A percentile compares a stretch with the other conserved stretches of the same genome.
Evolutionary conservation across 2,888 invertebrate genomes (phyloP).

Genomic region (Dermolepida albohirtum): DNA sequence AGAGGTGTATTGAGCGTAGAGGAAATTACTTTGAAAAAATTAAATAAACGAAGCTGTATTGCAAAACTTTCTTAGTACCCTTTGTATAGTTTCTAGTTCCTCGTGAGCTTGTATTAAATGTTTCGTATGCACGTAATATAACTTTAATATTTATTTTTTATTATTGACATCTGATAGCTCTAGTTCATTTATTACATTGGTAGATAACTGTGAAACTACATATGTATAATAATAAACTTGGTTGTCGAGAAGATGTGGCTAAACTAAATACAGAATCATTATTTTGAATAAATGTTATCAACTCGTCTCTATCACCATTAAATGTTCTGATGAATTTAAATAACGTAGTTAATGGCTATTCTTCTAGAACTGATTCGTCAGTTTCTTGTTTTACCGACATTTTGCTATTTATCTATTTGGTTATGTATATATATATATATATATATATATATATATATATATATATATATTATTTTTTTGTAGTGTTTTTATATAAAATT

Average conservation of each 20-base stretch:
- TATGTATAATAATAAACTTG: conserved; percentile 28
- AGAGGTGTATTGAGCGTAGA: too few species aligned
- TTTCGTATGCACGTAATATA: conserved; percentile 39
- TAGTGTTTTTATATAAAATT: too few species aligned
- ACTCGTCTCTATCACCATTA: conserved; percentile 3
- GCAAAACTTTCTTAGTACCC: too few species aligned
- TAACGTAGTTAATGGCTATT: conserved; percentile 7
- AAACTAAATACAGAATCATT: conserved; percentile 14
- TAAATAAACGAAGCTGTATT: too few species aligned
- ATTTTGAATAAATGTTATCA: conserved; percentile 9
- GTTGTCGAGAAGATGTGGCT: conserved; percentile 11
- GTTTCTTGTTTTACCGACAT: too few species aligned
- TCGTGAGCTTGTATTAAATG: too few species aligned
- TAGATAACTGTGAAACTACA: conserved; percentile 17
- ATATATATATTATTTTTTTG: too few species aligned
- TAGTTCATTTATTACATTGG: conserved; percentile 30
- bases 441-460: too few species aligned
- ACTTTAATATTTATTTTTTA: conserved; percentile 34
- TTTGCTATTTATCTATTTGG: too few species aligned
- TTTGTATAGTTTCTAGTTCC: conserved; percentile 45
- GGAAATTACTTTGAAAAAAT: too few species aligned
- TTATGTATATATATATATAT: too few species aligned
- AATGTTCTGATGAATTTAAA: conserved; percentile 22
- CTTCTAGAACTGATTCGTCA: conserved; percentile 1
- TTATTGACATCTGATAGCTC: conserved; percentile 14